Conservation (phyloP, 2,888 invertebrate genomes). For the Cerastoderma edule region DNA sequence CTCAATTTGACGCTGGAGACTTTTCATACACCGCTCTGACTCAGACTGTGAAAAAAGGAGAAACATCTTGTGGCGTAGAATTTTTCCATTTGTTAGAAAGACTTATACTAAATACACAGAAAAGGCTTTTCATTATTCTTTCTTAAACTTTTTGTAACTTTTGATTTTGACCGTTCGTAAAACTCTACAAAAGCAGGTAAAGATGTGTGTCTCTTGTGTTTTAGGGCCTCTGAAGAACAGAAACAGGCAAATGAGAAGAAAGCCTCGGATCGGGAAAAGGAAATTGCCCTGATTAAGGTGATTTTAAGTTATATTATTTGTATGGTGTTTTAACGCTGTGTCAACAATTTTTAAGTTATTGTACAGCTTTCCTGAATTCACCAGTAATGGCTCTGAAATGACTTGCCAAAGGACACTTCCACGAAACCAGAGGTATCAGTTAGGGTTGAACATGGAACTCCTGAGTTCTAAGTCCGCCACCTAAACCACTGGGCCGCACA, state of each 20-base stretch:
- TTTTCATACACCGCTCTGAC: too few relatives aligned
- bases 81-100: background rate
- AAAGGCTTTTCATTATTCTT: background rate
- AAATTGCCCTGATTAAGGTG: slow-evolving; percentile 74
- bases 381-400: background rate
- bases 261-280: slow-evolving; percentile 68
- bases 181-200: background rate
- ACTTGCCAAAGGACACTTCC: background rate
- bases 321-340: background rate
- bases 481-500: too few relatives aligned
- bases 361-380: background rate
- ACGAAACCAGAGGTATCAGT: background rate
- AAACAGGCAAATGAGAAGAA: slow-evolving; percentile 66
- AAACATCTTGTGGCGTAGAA: background rate
- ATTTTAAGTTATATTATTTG: background rate
- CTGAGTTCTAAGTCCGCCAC: background rate
- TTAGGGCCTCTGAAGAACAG: slow-evolving; percentile 68
- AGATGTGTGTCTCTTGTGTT: slow-evolving; percentile 23
- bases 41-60: background rate
- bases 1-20: too few relatives aligned
- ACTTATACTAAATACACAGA: background rate
- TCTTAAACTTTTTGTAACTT: background rate
- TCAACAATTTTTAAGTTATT: background rate
- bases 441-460: background rate
- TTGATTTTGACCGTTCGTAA: background rate